These are phyloP conservation scores for Odontomyia ornata DNA, from an alignment of 2,888 invertebrate genomes.

Conservation along the genomic window DNA sequence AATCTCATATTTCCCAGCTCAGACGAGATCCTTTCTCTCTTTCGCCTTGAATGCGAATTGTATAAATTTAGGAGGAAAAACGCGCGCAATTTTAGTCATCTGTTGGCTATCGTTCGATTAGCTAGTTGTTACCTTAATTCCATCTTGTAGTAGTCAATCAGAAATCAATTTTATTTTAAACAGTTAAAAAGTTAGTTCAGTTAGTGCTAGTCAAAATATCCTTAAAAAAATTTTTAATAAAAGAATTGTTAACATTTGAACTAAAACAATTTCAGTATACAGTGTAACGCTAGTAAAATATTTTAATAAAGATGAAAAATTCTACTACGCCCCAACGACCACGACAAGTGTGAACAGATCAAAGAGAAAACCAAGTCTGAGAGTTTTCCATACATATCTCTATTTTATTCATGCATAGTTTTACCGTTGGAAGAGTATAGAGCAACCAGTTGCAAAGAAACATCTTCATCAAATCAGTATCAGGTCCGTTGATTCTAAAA, in stretches of 20 bases:
- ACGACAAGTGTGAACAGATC: neutral
- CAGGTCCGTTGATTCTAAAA: too few relatives aligned
- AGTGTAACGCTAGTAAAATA: too few relatives aligned
- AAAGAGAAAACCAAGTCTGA: constrained; percentile 8
- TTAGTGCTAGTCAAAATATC: neutral
- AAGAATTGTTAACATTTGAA: neutral
- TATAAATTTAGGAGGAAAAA: constrained; percentile 48
- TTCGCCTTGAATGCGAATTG: constrained; percentile 26
- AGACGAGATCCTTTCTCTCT: neutral
- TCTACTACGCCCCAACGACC: neutral
- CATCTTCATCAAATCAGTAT: too few relatives aligned
- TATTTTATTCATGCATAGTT: neutral
- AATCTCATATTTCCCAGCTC: constrained; percentile 1
- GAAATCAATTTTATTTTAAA: neutral
- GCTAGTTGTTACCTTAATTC: constrained; percentile 43
- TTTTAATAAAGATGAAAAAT: neutral
- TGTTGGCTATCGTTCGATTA: constrained; percentile 50
- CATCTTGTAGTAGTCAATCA: constrained; percentile 20
- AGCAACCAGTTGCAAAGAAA: too few relatives aligned
- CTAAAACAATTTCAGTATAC: neutral
- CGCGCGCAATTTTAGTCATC: constrained; percentile 51
- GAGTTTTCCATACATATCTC: neutral
- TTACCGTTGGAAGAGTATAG: too few relatives aligned
- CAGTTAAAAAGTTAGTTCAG: neutral
- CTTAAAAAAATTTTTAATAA: neutral